Evolutionary conservation across 2,113 vertebrate species (phyloP).

Genomic region (Dasypus novemcinctus): DNA sequence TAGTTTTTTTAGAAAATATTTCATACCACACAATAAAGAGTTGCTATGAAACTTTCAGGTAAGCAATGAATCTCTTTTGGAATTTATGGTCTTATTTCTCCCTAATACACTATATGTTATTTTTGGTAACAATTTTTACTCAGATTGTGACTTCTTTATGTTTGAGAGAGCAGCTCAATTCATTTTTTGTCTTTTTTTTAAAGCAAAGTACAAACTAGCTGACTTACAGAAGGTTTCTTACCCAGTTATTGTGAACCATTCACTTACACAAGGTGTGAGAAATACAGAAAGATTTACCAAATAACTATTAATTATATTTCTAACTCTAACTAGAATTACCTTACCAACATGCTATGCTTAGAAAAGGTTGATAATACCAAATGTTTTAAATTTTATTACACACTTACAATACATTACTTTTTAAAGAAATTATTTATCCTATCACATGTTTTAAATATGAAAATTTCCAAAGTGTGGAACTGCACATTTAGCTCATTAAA

Average conservation of each 20-base stretch:
- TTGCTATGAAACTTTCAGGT: not conserved
- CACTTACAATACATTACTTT: not conserved
- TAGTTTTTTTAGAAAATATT: constrained; percentile 15
- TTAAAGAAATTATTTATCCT: constrained; percentile 14
- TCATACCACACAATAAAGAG: not conserved
- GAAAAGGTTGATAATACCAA: not conserved
- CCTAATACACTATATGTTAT: too few species aligned
- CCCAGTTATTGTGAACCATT: constrained; percentile 4
- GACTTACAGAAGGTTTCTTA: constrained; percentile 21
- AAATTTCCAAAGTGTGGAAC: not conserved
- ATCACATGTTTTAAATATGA: not conserved
- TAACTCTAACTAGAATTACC: not conserved
- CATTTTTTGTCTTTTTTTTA: not conserved
- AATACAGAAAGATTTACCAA: not conserved
- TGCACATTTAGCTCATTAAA: not conserved
- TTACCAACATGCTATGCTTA: not conserved
- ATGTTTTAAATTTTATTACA: not conserved
- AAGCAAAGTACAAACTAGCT: not conserved
- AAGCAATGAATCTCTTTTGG: not conserved
- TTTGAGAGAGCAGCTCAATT: not conserved
- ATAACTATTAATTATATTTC: not conserved
- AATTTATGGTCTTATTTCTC: constrained; percentile 5
- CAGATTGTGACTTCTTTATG: too few species aligned
- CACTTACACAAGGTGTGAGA: constrained; percentile 23
- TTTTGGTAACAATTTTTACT: too few species aligned